These are phyloP conservation scores for Drosophila borborema DNA, from an alignment of 2,888 invertebrate genomes.

Conservation along the genomic window DNA sequence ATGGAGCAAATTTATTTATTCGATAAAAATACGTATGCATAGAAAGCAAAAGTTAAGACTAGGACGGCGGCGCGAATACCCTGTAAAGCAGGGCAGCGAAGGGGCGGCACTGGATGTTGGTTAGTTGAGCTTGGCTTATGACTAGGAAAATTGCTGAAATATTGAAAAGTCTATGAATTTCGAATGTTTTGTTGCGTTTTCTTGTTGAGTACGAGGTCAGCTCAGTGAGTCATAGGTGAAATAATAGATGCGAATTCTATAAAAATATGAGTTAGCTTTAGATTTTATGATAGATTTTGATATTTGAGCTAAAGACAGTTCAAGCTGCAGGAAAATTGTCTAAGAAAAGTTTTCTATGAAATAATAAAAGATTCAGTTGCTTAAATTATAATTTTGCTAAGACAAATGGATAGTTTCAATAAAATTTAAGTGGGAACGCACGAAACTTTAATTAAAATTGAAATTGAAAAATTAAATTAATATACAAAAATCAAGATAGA, in stretches of 20 bases:
- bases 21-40: constrained; percentile 23
- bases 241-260: not conserved
- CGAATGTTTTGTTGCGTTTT: constrained; percentile 46
- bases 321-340: too few species aligned
- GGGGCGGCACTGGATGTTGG: not conserved
- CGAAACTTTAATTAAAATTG: not conserved
- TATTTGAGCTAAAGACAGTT: too few species aligned
- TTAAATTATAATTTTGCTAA: too few species aligned
- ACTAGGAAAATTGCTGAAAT: not conserved
- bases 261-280: too few species aligned
- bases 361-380: too few species aligned
- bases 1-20: constrained; percentile 28
- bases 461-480: not conserved
- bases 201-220: constrained; percentile 3
- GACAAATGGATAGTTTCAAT: too few species aligned
- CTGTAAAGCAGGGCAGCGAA: not conserved
- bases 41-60: constrained; percentile 25
- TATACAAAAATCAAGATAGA: not conserved
- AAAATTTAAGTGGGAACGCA: too few species aligned
- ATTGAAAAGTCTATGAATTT: not conserved
- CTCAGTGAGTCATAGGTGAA: not conserved
- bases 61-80: not conserved
- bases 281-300: too few species aligned
- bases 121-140: not conserved
- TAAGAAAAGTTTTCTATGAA: too few species aligned